phyloP scores from a whole-genome alignment of 1,140 invertebrate species.

The Ips typographus region DNA sequence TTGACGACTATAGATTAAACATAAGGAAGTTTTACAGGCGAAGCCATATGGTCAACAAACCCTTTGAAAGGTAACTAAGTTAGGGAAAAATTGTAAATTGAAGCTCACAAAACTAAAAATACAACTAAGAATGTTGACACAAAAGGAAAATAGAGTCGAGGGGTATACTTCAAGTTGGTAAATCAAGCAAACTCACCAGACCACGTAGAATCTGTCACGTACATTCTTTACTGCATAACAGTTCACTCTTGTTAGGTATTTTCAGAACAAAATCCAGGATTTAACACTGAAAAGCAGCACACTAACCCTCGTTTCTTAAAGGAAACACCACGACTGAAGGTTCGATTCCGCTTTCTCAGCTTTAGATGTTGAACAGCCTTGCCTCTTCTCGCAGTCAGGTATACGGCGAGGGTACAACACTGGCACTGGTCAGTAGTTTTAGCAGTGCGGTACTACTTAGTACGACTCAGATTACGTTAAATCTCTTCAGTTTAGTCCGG shows the following conservation, averaged over 20 bases:
- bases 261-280: not conserved
- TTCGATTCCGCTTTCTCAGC: constrained; percentile 18
- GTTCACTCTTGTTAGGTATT: no score
- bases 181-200: constrained; percentile 7
- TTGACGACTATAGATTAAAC: no score
- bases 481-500: no score
- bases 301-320: not conserved
- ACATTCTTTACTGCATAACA: not conserved
- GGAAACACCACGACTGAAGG: constrained; percentile 21
- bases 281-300: not conserved
- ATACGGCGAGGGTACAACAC: constrained; percentile 23
- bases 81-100: no score
- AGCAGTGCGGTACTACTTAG: not conserved
- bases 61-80: no score
- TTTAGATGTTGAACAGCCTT: constrained; percentile 27
- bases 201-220: constrained; percentile 17
- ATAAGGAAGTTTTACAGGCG: no score
- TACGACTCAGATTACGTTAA: no score
- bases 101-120: no score
- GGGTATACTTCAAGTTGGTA: not conserved
- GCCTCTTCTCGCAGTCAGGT: constrained; percentile 31
- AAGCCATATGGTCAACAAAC: no score
- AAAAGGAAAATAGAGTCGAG: not conserved
- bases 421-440: constrained; percentile 17
- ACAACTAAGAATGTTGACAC: no score